A percentile compares a stretch with the other conserved stretches of the same genome.
Conservation (phyloP, 2,113 vertebrate genomes). For the Urocolius indicus region DNA sequence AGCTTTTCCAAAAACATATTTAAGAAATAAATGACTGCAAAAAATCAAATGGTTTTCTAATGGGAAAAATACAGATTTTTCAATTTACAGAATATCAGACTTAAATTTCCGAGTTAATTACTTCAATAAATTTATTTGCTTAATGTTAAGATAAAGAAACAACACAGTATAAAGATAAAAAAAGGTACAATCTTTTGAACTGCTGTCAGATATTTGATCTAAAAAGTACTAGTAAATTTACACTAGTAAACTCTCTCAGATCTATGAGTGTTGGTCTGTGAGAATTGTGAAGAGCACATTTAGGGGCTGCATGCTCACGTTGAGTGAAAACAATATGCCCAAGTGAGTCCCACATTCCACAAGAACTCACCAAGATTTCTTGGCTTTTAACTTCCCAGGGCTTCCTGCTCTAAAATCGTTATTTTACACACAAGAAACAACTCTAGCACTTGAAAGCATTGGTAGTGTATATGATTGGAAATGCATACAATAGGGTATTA, state of each 20-base stretch:
- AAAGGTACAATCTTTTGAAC: neutral
- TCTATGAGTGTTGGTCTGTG: neutral
- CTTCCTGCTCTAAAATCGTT: neutral
- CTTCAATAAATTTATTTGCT: neutral
- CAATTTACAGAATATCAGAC: neutral
- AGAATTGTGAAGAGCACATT: neutral
- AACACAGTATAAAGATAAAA: neutral
- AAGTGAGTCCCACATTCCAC: neutral
- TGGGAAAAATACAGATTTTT: neutral
- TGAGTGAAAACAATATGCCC: neutral
- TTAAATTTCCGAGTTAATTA: neutral
- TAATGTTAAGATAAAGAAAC: neutral
- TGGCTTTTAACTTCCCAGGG: neutral
- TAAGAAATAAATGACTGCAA: neutral
- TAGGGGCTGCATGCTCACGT: neutral
- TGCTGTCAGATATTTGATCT: neutral
- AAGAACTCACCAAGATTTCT: neutral
- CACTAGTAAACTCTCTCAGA: neutral
- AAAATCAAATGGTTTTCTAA: neutral
- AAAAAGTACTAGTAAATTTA: no score
- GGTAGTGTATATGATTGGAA: neutral
- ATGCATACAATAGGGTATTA: neutral
- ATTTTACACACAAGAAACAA: neutral
- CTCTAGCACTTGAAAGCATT: neutral
- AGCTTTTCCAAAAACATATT: neutral